Evolutionary conservation across 2,797 vertebrate genomes (phyloP).

Genomic region (Rhynchonycteris naso): DNA sequence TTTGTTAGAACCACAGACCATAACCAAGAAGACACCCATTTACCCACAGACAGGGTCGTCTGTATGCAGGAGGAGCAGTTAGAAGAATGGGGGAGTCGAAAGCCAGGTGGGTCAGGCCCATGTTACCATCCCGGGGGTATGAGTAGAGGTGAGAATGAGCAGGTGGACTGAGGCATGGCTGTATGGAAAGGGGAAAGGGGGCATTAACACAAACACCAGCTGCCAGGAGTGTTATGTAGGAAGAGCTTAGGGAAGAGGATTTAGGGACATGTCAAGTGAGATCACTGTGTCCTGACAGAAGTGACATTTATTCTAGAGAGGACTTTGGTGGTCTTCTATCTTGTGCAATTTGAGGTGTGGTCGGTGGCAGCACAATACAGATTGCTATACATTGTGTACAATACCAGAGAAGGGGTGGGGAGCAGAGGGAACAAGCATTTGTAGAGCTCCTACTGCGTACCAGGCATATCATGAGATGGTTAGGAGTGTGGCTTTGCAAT

Average conservation of each 20-base stretch:
- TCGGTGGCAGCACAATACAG: background rate
- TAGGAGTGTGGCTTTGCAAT: background rate
- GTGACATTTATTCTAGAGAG: background rate
- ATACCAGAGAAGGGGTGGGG: rapidly evolving
- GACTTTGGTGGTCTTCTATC: background rate
- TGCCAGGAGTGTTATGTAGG: background rate
- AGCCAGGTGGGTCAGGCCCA: background rate
- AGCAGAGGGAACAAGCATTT: background rate
- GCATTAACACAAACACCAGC: background rate
- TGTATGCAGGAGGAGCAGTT: background rate
- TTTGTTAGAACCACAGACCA: slow-evolving; percentile 56
- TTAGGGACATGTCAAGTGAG: background rate
- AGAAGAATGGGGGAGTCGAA: background rate
- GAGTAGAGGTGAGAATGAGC: background rate
- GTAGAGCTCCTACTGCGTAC: background rate
- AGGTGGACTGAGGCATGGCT: background rate
- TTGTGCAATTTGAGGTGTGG: background rate
- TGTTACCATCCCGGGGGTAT: background rate
- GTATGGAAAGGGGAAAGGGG: too few relatives aligned
- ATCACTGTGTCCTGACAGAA: background rate
- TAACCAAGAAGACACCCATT: background rate
- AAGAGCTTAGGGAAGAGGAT: background rate
- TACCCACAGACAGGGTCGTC: background rate
- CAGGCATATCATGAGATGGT: background rate
- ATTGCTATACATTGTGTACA: rapidly evolving